phyloP scores from a whole-genome alignment of 2,113 vertebrate species.

The Laticauda colubrina region DNA sequence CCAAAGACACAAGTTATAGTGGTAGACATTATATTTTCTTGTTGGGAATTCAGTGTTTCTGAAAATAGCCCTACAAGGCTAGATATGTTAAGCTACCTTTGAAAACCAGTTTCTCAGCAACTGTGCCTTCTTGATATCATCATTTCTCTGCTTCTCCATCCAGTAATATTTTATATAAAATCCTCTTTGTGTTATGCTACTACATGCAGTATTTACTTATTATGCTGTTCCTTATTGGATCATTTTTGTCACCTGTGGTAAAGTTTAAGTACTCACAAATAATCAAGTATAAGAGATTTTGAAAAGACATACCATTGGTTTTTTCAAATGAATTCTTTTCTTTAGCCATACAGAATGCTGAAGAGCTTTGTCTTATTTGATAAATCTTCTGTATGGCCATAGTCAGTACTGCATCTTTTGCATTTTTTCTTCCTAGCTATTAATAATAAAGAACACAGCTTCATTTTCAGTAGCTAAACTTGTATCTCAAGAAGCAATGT shows the following conservation, averaged over 20 bases:
- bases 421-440: conserved; percentile 44
- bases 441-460: conserved; percentile 66
- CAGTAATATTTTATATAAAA: not conserved
- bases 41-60: not conserved
- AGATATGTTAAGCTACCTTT: not conserved
- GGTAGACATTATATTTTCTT: not conserved
- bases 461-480: conserved; percentile 71
- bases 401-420: conserved; percentile 42
- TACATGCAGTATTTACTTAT: conserved; percentile 4
- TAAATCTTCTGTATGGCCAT: conserved; percentile 35
- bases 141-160: not conserved
- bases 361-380: conserved; percentile 16
- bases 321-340: conserved; percentile 21
- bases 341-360: not conserved
- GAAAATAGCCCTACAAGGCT: not conserved
- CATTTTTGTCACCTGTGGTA: conserved; percentile 25
- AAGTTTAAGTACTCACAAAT: conserved; percentile 30
- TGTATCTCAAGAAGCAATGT: conserved; percentile 53
- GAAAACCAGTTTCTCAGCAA: not conserved
- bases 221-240: conserved; percentile 47
- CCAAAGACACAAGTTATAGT: not conserved
- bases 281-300: not conserved
- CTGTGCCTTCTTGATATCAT: not conserved
- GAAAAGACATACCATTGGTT: conserved; percentile 26
- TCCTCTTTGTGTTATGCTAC: not conserved